phyloP scores from a whole-genome alignment of 2,888 invertebrate species.

The Zelleria hepariella region DNA sequence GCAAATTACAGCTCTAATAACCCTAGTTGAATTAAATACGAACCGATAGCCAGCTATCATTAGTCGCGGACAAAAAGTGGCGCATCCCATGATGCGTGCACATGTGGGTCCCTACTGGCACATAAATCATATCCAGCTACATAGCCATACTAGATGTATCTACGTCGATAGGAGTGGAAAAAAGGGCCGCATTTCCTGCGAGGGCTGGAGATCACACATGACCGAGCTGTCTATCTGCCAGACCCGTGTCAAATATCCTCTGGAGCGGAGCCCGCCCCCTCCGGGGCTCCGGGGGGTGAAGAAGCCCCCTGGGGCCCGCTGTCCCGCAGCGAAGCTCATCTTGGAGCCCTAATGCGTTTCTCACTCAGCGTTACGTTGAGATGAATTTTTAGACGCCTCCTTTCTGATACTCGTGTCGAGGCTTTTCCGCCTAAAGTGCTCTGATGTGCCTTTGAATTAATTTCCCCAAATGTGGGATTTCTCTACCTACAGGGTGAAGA shows the following conservation, averaged over 20 bases:
- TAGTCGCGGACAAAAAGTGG: constrained; percentile 45
- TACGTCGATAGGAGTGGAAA: constrained; percentile 62
- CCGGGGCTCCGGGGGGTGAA: constrained; percentile 42
- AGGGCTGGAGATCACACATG: constrained; percentile 66
- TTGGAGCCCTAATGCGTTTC: constrained; percentile 67
- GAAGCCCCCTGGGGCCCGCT: constrained; percentile 63
- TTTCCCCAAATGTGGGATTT: neutral
- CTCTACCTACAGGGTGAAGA: neutral
- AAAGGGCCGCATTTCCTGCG: constrained; percentile 63
- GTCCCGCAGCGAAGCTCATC: constrained; percentile 72
- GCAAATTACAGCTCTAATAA: constrained; percentile 28
- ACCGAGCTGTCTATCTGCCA: constrained; percentile 73
- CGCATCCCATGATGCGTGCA: constrained; percentile 53
- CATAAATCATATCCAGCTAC: constrained; percentile 68
- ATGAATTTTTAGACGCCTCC: constrained; percentile 58
- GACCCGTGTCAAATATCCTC: constrained; percentile 73
- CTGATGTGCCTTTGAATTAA: neutral
- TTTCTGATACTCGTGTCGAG: constrained; percentile 5
- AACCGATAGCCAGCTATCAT: constrained; percentile 38
- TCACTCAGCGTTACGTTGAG: constrained; percentile 53
- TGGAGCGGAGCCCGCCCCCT: constrained; percentile 67
- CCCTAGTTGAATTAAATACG: constrained; percentile 27
- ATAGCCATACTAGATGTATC: constrained; percentile 42
- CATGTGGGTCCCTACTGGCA: constrained; percentile 53
- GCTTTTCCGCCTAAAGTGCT: neutral